Evolutionary conservation across 2,888 invertebrate species (phyloP), one percentile per base, ranked within the genome.

Genomic region (Chirona hameri): DNA sequence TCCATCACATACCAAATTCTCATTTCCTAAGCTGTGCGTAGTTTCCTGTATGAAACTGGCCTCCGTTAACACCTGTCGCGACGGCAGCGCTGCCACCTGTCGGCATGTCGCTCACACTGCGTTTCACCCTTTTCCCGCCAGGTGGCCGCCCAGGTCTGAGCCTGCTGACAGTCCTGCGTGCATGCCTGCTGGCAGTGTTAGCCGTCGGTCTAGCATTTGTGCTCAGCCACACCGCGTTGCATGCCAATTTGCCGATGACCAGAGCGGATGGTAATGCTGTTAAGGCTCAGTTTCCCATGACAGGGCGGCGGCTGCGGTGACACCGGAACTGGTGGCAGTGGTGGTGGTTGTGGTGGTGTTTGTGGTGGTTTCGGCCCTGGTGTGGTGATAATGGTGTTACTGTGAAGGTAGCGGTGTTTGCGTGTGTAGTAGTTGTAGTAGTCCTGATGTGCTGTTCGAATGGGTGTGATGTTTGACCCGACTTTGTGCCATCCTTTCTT

Each of bases 151-250:
- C 39, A 46, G 76, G 76, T 76, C 76, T 76, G 46, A 76, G 21
- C 0, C 39, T 76, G 76, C 9, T 46, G 27, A 7, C 39, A 0
- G 46, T 76, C 0, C 76, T 76, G 24, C 76, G 76, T 76, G 76
- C 76, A 76, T 76, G 76, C 18, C 46, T 76, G 76, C 46, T 76
- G 46, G 76, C 76, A 4, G 76, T 46, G 46, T 27, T 76, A 76
- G 76, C 76, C 46, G 46, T 21, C 27, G 46, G 39, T 24, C 76
- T 76, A 76, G 76, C 76, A 46, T 46, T 76, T 39, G 24, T 76
- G 39, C 76, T 76, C 10, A 76, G 76, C 76, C 24, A 12, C 27
- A 27, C 31, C 27, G 72, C 72, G 72, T 72, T 72, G 72, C 72
- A 72, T 72, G 72, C 27, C 27, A 31, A 0, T 14, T 31, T 72